Evolutionary conservation across 2,797 vertebrate species (phyloP), one percentile per base, ranked within the genome.

Genomic region (Neopelma chrysocephalum): DNA sequence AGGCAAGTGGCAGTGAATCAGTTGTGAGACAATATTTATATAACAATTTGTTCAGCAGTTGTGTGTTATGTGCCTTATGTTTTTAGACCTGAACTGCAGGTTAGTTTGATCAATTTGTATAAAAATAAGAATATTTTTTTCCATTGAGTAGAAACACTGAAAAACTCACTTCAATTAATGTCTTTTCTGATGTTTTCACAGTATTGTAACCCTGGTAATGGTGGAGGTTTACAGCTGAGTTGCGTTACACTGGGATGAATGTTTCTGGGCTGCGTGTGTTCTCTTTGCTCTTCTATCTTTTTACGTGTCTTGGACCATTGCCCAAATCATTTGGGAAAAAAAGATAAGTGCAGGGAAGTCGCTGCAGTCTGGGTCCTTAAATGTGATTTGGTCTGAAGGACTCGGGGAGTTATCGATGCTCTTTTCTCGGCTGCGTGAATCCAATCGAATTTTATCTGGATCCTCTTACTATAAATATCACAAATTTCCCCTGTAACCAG

Each of bases 301-400:
- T 89, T 38, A 20, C 32, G 1, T 50, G n/a, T 43, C 29, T 76
- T 90, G 89, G 79, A 66, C 29, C 21, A 43, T 40, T 76, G 50
- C 79, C 80, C 43, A 88, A 72, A 73, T 5, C 21, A 12, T 68
- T 62, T 65, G 32, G 80, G 19, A 4, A 42, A 71, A 38, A 48
- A 45, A 58, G 19, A 0, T 47, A 66, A 92, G n/a, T 7, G 31
- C 21, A 23, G 70, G 47, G 56, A 90, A 85, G 57, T 34, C 0
- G 0, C 71, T 81, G 76, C 43, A 76, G 42, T 84, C 31, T 34
- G 56, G 25, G 66, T 90, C 70, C 81, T 58, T 43, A 38, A 65
- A 69, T 18, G 22, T 27, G 34, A n/a, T 94, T 94, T 91, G 62
- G 12, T 85, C 84, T 92, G 89, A 90, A 92, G 77, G 81, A 70